Percentiles rank a stretch among this genome's conserved stretches.
Conservation (phyloP, 64 coral and sea anemone genomes). For the Dendronephthya gigantea region DNA sequence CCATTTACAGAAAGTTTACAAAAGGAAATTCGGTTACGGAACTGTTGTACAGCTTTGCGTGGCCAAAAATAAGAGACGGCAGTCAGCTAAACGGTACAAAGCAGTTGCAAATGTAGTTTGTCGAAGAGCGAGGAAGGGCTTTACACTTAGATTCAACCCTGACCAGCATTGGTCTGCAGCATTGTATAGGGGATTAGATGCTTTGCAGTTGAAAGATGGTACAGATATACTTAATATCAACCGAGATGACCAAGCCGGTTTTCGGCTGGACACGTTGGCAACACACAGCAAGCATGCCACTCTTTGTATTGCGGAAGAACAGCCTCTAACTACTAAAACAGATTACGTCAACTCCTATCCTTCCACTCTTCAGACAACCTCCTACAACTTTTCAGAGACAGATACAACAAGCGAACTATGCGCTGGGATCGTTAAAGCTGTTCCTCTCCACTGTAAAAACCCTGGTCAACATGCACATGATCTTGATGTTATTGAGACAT, state of each 20-base stretch:
- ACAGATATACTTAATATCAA: slow-evolving; percentile 18
- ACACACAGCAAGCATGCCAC: slow-evolving; percentile 42
- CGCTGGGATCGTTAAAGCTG: slow-evolving; percentile 43
- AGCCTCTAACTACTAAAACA: slow-evolving; percentile 29
- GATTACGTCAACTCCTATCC: slow-evolving; percentile 50
- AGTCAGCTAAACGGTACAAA: background rate
- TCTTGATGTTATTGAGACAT: background rate
- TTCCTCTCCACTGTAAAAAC: slow-evolving; percentile 16
- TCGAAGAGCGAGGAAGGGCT: background rate
- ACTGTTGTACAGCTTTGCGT: background rate
- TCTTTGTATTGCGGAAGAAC: slow-evolving; percentile 13
- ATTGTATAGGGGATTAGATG: background rate
- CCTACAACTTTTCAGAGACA: slow-evolving; percentile 34
- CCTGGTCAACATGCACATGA: slow-evolving; percentile 31
- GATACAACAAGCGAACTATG: slow-evolving; percentile 24
- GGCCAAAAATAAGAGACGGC: slow-evolving; percentile 14
- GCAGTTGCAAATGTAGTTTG: background rate
- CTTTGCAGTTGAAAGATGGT: slow-evolving; percentile 28
- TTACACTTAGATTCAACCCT: background rate
- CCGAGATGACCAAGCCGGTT: slow-evolving; percentile 55
- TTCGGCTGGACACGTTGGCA: slow-evolving; percentile 35
- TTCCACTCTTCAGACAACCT: slow-evolving; percentile 43
- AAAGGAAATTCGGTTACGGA: background rate
- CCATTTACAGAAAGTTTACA: slow-evolving; percentile 12
- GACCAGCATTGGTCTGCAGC: background rate